Base-by-base conservation (phyloP, 1,140 invertebrate genomes). In the Leucophenga varia region DNA sequence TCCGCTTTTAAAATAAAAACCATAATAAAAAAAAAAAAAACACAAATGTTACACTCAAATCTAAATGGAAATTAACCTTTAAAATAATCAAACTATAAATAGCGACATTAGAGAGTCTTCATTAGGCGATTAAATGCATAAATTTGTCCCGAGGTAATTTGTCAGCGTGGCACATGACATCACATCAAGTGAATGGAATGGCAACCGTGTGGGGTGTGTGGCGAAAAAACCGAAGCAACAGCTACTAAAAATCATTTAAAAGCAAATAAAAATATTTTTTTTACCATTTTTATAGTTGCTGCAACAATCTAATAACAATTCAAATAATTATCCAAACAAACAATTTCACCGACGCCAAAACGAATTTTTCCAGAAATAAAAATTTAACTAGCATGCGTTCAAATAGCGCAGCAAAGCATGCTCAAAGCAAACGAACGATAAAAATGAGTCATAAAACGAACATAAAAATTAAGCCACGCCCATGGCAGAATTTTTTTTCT, bases 301-400 rank as follows among this genome's bases (percentile, higher is more conserved):
- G 59, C 64, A 72, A 69, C 69, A 72, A 69, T 72, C 64, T 72
- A 69, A 72, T 72, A 69, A 72, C 61, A 69, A 72, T 72, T 64
- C 47, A 57, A 67, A 70, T 72, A 72, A 72, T 72, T 69, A 72
- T 72, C 55, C 56, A 65, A 69, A 67, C 57, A 69, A 64, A 61
- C 54, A 64, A 68, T 64, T 64, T 57, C 49, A 54, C 44, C 53
- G 59, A 55, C 53, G 61, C 56, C 58, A 53, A 65, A 64, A 59
- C 64, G 54, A 63, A 59, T 56, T 56, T 59, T 54, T 43, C 36
- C 49, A 53, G n/a, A 47, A 54, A 55, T 37, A 47, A 50, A 39
- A 49, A 44, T 44, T 44, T 35, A 35, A 6, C 32, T n/a, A 48
- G 22, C 47, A 37, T 37, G 20, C 22, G 22, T 9, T n/a, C n/a